Evolutionary conservation across 2,888 invertebrate species (phyloP), one percentile per base, ranked within the genome.

Genomic region (Microctonus brassicae): DNA sequence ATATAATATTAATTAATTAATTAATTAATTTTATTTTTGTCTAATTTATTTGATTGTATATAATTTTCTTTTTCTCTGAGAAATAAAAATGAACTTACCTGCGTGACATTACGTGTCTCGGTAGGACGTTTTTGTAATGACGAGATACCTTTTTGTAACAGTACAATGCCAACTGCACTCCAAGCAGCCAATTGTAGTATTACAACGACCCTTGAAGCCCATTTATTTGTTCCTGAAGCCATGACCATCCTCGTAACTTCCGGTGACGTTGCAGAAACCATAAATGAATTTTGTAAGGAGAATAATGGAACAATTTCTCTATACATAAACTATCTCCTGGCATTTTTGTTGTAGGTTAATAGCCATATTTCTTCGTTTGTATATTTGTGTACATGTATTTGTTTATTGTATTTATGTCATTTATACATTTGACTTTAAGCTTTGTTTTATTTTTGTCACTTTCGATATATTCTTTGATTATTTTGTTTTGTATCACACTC

Each of bases 151-250:
- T 80, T 83, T 66, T 82, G 83, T 11, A 84, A 75, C 24, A 84
- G 78, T 57, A 84, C 76, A 33, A 84, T 78, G 29, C 84, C 83
- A 61, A 84, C 82, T 3, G 81, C 76, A 55, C 80, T 82, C 84
- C 84, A 84, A 20, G 82, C 79, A 36, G 81, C 81, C 42, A 84
- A 67, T 69, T 84, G 84, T 69, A 84, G 79, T 34, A 80, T 76
- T 7, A 84, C 78, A 58, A 84, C 82, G 66, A 78, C 75, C 75
- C 79, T 83, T 22, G 84, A 82, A 47, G 84, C 80, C 82, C 82
- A 83, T 75, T 79, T 82, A 77, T 84, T 83, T 53, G 82, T 74
- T 71, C 78, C 72, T 61, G 77, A 73, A 55, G 76, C 76, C 62
- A 79, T 67, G 34, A 82, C 76, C 83, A 83, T 83, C 39, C 61